Percentiles rank a stretch among this genome's conserved stretches.
Conservation (phyloP, 2,113 vertebrate genomes). For the Hystrix cristata region DNA sequence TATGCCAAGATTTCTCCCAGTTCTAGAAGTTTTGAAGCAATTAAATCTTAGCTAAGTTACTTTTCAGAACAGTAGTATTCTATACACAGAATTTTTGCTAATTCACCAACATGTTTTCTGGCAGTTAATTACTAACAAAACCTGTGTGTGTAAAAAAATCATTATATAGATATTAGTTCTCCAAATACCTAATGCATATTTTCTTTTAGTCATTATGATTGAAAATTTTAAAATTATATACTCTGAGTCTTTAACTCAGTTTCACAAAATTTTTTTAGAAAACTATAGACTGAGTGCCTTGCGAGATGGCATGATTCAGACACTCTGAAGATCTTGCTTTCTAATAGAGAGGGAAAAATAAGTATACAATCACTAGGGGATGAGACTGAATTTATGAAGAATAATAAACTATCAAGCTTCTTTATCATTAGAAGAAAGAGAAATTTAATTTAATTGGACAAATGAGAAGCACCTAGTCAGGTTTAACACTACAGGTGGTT, state of each 20-base stretch:
- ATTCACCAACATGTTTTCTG: background rate
- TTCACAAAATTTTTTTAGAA: slow-evolving; percentile 20
- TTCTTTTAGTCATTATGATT: slow-evolving; percentile 16
- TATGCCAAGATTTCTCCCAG: background rate
- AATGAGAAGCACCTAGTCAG: background rate
- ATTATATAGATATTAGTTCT: background rate
- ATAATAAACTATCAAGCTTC: background rate
- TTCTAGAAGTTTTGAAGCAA: background rate
- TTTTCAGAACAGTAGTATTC: slow-evolving; percentile 55
- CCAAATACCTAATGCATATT: background rate
- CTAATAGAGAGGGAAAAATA: background rate
- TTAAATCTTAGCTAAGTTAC: slow-evolving; percentile 55
- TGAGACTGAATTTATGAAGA: background rate
- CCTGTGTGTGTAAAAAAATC: background rate
- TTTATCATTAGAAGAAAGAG: background rate
- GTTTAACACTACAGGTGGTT: background rate
- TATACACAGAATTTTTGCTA: slow-evolving; percentile 1
- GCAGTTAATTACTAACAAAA: slow-evolving; percentile 20
- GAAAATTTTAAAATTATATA: background rate
- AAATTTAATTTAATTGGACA: background rate
- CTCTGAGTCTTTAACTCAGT: background rate
- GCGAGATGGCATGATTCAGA: background rate
- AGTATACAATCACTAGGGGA: background rate
- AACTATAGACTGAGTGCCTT: background rate
- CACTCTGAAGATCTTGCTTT: background rate